These are phyloP conservation scores for Nymphalis polychloros DNA, from an alignment of 2,888 invertebrate genomes.

Conservation along the genomic window DNA sequence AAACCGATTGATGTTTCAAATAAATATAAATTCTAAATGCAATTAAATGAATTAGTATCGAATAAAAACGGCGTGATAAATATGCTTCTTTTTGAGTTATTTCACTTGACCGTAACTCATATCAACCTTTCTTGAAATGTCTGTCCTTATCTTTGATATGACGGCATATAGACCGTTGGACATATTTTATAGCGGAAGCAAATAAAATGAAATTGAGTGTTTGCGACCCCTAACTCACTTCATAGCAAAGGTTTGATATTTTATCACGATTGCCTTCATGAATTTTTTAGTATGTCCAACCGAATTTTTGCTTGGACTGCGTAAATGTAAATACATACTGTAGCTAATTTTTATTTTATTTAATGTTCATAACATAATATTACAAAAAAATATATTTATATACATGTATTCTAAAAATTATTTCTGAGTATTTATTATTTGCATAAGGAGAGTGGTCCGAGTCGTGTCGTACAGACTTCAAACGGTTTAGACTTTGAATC, in stretches of 20 bases:
- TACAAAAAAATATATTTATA: neutral
- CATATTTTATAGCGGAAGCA: constrained; percentile 30
- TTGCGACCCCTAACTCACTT: constrained; percentile 38
- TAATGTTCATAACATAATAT: too few species aligned
- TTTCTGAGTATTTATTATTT: too few species aligned
- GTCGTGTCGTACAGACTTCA: constrained; percentile 2
- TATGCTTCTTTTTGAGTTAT: constrained; percentile 7
- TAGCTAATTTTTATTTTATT: neutral
- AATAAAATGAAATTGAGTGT: constrained; percentile 32
- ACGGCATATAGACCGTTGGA: constrained; percentile 22
- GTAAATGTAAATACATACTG: constrained; percentile 1
- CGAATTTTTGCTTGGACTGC: neutral
- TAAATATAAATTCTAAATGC: too few species aligned
- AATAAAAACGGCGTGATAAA: constrained; percentile 10
- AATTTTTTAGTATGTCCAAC: constrained; percentile 9
- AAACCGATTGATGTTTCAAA: too few species aligned
- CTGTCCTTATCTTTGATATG: constrained; percentile 25
- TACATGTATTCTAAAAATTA: neutral
- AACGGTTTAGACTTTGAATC: constrained; percentile 58
- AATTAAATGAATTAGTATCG: too few species aligned
- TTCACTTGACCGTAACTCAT: constrained; percentile 28
- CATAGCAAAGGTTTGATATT: constrained; percentile 21
- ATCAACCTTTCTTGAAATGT: constrained; percentile 26
- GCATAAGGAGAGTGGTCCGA: neutral
- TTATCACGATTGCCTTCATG: constrained; percentile 13